Percentiles rank a stretch among this genome's conserved stretches.
Evolutionary conservation across 1,140 invertebrate genomes (phyloP).

Genomic region (Venustaconcha ellipsiformis): DNA sequence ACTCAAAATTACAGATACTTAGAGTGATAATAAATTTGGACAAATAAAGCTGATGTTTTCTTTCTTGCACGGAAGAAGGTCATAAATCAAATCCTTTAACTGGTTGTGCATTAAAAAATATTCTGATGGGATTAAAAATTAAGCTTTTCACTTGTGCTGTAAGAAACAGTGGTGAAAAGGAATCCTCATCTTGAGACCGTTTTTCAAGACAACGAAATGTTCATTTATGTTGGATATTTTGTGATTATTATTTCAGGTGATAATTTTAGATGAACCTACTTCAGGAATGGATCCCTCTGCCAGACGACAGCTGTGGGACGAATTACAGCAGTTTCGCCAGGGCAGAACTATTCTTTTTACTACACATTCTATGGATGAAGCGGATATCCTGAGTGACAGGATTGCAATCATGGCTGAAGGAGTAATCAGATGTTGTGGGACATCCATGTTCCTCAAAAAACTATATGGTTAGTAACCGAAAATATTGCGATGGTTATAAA

Average conservation of each 20-base stretch:
- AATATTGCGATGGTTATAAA: too few species aligned
- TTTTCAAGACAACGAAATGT: not conserved
- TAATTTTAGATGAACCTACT: constrained; percentile 80
- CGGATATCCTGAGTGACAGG: constrained; percentile 92
- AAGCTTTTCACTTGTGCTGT: too few species aligned
- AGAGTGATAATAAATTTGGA: too few species aligned
- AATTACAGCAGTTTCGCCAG: constrained; percentile 68
- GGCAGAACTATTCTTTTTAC: constrained; percentile 89
- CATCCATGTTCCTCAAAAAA: constrained; percentile 89
- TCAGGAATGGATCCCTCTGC: constrained; percentile 97
- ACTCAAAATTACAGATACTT: too few species aligned
- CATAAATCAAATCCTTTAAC: too few species aligned
- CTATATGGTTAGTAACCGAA: constrained; percentile 76
- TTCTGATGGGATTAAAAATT: not conserved
- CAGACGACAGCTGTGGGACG: constrained; percentile 88
- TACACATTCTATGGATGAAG: constrained; percentile 99
- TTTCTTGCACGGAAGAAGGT: too few species aligned
- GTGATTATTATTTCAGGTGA: constrained; percentile 52
- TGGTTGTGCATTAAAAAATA: too few species aligned
- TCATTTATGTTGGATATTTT: not conserved
- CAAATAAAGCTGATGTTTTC: not conserved
- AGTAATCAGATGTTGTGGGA: constrained; percentile 83
- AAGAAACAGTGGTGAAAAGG: not conserved
- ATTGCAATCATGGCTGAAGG: constrained; percentile 93
- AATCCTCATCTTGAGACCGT: not conserved